Evolutionary conservation across 2,113 vertebrate genomes (phyloP).

Genomic region (Bos javanicus): DNA sequence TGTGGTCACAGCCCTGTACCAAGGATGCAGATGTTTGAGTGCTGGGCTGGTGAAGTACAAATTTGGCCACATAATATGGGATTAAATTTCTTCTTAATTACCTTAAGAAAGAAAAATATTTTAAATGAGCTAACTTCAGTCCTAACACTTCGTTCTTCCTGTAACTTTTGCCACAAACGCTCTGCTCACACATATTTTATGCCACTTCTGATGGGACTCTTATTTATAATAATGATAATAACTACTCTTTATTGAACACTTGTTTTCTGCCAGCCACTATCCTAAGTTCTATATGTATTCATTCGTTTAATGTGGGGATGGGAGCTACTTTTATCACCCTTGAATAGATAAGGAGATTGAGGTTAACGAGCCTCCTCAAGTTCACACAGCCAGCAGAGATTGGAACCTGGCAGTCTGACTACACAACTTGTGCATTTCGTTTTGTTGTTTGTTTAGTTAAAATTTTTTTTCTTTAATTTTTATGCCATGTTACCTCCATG

Average conservation of each 20-base stretch:
- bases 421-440: neutral
- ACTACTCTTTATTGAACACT: neutral
- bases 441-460: neutral
- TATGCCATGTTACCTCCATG: neutral
- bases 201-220: neutral
- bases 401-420: neutral
- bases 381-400: neutral
- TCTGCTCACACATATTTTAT: neutral
- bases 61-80: neutral
- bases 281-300: neutral
- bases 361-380: neutral
- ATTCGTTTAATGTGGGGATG: neutral
- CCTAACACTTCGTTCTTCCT: neutral
- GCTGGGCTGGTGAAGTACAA: neutral
- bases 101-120: neutral
- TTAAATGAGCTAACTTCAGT: neutral
- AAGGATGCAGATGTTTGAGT: neutral
- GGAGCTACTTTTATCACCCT: neutral
- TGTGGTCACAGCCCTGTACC: neutral
- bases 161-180: neutral
- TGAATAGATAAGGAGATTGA: neutral
- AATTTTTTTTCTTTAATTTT: neutral
- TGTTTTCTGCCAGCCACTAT: neutral
- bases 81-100: neutral
- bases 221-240: neutral